Conservation (phyloP, 2,113 vertebrate genomes). For the Oryzias melastigma region DNA sequence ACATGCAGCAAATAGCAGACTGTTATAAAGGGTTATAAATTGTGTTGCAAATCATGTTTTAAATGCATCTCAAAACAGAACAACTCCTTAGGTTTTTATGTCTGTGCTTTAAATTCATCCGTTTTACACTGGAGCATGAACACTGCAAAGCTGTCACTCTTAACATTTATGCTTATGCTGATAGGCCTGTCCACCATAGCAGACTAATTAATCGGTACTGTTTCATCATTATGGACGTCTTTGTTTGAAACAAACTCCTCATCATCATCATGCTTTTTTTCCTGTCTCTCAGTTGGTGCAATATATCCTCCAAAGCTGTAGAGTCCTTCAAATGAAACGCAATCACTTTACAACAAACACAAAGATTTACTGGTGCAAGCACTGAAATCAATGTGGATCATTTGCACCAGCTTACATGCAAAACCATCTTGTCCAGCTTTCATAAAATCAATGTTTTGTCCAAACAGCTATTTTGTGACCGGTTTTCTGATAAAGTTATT, state of each 20-base stretch:
- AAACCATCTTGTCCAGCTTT: background rate
- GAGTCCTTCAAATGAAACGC: conserved; percentile 4
- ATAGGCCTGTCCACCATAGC: conserved; percentile 55
- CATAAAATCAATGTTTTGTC: conserved; percentile 9
- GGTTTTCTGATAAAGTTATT: conserved; percentile 21
- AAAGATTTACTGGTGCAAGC: conserved; percentile 1
- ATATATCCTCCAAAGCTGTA: conserved; percentile 5
- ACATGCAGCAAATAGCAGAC: too few relatives aligned
- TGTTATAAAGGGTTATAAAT: too few relatives aligned
- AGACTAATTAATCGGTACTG: conserved; percentile 51
- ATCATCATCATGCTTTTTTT: conserved; percentile 39
- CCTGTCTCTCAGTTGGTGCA: conserved; percentile 1
- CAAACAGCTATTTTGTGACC: conserved; percentile 1
- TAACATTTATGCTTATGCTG: conserved; percentile 64
- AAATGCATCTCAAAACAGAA: conserved; percentile 19
- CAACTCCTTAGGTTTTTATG: conserved; percentile 15
- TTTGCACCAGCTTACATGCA: conserved; percentile 1
- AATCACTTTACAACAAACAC: background rate
- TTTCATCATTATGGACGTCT: conserved; percentile 61
- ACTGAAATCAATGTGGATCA: conserved; percentile 16
- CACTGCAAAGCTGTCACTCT: conserved; percentile 65
- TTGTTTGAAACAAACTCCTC: conserved; percentile 57
- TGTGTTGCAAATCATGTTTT: too few relatives aligned
- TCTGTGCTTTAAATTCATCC: conserved; percentile 45
- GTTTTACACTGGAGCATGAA: conserved; percentile 58